Conservation (phyloP, 2,797 vertebrate genomes). For the Hydrolagus colliei region DNA sequence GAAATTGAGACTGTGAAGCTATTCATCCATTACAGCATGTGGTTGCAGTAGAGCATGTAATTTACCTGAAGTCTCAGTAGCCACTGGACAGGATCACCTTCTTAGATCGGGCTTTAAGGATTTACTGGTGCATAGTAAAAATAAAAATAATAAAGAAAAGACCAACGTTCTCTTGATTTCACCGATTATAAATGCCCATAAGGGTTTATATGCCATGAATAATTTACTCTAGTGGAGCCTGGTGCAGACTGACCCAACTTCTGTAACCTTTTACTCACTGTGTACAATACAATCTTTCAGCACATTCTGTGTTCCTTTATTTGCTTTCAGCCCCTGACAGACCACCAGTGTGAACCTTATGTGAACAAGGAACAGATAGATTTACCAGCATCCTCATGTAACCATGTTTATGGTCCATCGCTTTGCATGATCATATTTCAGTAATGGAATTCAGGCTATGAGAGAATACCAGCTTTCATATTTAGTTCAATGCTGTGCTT, state of each 20-base stretch:
- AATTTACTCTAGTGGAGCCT: constrained; percentile 22
- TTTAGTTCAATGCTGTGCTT: constrained; percentile 22
- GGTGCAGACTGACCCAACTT: constrained; percentile 35
- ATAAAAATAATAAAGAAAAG: constrained; percentile 42
- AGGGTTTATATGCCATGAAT: constrained; percentile 38
- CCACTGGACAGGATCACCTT: constrained; percentile 36
- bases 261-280: constrained; percentile 36
- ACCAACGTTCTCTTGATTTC: constrained; percentile 44
- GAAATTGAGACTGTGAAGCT: constrained; percentile 6
- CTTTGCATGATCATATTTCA: constrained; percentile 43
- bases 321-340: constrained; percentile 36
- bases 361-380: constrained; percentile 39
- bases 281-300: constrained; percentile 34
- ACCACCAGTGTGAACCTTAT: constrained; percentile 36
- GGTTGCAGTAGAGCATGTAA: constrained; percentile 39
- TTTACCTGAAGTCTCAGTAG: constrained; percentile 39
- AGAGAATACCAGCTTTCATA: constrained; percentile 32
- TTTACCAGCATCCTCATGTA: constrained; percentile 38
- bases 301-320: constrained; percentile 36
- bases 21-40: constrained; percentile 36
- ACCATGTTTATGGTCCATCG: constrained; percentile 40
- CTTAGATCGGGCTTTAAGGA: constrained; percentile 38
- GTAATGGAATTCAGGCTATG: constrained; percentile 36
- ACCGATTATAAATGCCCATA: constrained; percentile 37
- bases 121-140: constrained; percentile 35